These are phyloP conservation scores for Baccha elongata DNA, from an alignment of 2,888 invertebrate species.

Conservation along the genomic window DNA sequence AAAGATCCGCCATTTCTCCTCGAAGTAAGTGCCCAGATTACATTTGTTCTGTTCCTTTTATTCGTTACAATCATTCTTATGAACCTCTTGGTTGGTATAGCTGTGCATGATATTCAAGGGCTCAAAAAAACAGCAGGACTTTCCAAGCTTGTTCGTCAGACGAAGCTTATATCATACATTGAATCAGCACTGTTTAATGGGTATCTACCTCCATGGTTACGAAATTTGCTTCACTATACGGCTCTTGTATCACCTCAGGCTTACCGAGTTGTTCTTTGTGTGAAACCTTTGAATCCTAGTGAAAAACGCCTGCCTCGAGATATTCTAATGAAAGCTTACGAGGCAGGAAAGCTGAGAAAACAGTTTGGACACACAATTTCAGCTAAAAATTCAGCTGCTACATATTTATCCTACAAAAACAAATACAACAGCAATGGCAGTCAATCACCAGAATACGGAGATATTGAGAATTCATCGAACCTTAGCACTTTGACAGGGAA, in stretches of 20 bases:
- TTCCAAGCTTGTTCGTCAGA: constrained; percentile 92
- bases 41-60: constrained; percentile 90
- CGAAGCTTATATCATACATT: constrained; percentile 93
- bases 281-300: constrained; percentile 91
- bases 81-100: constrained; percentile 93
- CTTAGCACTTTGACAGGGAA: constrained; percentile 86
- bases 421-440: constrained; percentile 86
- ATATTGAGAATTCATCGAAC: constrained; percentile 84
- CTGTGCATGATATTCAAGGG: constrained; percentile 94
- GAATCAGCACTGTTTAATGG: constrained; percentile 92
- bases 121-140: constrained; percentile 92
- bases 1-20: constrained; percentile 89
- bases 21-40: constrained; percentile 91
- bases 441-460: constrained; percentile 83
- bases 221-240: constrained; percentile 89
- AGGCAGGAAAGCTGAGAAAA: constrained; percentile 90
- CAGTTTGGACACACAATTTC: constrained; percentile 88
- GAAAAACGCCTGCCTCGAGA: constrained; percentile 91
- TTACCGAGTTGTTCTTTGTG: constrained; percentile 91
- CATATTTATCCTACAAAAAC: constrained; percentile 86
- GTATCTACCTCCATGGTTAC: constrained; percentile 88
- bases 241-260: constrained; percentile 92
- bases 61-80: constrained; percentile 93
- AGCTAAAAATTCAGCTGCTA: constrained; percentile 86
- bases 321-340: constrained; percentile 90